Evolutionary conservation across 2,888 invertebrate genomes (phyloP).

Genomic region (Pterostichus madidus): DNA sequence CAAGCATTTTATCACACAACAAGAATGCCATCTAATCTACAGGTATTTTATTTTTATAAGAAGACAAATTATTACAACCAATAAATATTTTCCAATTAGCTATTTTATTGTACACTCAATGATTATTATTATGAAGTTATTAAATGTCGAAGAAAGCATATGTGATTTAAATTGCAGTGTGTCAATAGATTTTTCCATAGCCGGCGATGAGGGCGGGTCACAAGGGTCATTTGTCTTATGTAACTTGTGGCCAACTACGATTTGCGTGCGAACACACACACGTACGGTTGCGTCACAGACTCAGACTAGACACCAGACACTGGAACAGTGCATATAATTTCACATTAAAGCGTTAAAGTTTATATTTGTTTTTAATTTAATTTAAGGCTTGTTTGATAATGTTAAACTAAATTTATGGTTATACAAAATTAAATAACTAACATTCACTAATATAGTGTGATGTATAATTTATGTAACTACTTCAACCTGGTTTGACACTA

Average conservation of each 20-base stretch:
- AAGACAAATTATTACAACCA: background rate
- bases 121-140: background rate
- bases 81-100: background rate
- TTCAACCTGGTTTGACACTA: background rate
- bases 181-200: slow-evolving; percentile 27
- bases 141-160: slow-evolving; percentile 26
- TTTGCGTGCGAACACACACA: slow-evolving; percentile 19
- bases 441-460: background rate
- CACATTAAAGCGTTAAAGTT: background rate
- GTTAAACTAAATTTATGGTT: slow-evolving; percentile 14
- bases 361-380: slow-evolving; percentile 15
- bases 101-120: background rate
- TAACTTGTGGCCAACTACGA: slow-evolving; percentile 5
- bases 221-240: slow-evolving; percentile 34
- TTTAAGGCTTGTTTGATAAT: background rate
- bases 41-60: background rate
- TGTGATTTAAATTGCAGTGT: slow-evolving; percentile 35
- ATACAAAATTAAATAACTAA: background rate
- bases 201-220: slow-evolving; percentile 26
- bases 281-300: background rate
- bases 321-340: background rate
- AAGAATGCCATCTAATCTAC: background rate
- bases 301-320: background rate
- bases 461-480: background rate
- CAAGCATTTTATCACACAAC: background rate